A percentile compares a stretch with the other conserved stretches of the same genome.
phyloP scores from a whole-genome alignment of 2,888 invertebrate species.

The Ornithoptera alexandrae region DNA sequence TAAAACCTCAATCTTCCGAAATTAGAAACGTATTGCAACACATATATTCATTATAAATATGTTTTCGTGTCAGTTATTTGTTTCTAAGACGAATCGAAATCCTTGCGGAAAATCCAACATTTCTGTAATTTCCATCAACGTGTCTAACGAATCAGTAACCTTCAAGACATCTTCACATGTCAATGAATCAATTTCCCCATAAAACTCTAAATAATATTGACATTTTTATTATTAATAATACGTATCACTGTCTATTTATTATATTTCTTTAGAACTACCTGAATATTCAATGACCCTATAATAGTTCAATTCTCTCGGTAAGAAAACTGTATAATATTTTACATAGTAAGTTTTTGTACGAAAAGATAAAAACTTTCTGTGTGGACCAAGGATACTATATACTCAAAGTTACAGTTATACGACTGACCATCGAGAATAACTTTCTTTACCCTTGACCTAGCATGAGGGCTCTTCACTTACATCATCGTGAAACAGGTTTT shows the following conservation, averaged over 20 bases:
- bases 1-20: background rate
- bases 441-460: constrained; percentile 20
- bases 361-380: too few relatives aligned
- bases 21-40: background rate
- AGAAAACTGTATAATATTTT: too few relatives aligned
- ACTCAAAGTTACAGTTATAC: background rate
- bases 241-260: background rate
- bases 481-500: constrained; percentile 15
- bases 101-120: background rate
- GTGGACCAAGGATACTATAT: too few relatives aligned
- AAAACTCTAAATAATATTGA: background rate
- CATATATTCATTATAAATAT: background rate
- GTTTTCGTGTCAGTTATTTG: background rate
- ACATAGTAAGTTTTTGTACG: too few relatives aligned
- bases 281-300: too few relatives aligned
- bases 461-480: constrained; percentile 17
- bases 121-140: constrained; percentile 6
- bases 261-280: too few relatives aligned
- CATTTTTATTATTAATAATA: background rate
- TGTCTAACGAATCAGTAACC: constrained; percentile 5
- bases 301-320: too few relatives aligned
- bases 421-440: constrained; percentile 3
- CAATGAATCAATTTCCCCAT: constrained; percentile 4
- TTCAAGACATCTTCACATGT: constrained; percentile 14
- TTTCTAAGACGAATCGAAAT: background rate